phyloP scores from a whole-genome alignment of 2,113 vertebrate species.

The Brachypodius melanocephalos region DNA sequence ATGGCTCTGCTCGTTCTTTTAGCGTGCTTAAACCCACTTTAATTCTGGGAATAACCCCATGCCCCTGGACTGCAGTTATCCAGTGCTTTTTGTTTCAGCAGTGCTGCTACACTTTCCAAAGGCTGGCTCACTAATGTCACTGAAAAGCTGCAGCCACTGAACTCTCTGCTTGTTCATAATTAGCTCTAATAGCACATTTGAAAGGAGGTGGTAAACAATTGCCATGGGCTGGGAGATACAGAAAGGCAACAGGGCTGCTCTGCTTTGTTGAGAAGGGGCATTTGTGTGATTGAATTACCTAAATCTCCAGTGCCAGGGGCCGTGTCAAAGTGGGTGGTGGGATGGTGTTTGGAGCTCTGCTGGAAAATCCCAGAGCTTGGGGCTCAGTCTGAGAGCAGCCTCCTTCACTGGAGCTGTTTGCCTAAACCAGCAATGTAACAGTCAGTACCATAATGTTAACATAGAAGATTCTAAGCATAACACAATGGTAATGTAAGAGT shows the following conservation, averaged over 20 bases:
- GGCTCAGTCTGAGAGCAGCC: neutral
- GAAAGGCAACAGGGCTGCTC: slow-evolving; percentile 20
- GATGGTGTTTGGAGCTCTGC: neutral
- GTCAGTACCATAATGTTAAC: neutral
- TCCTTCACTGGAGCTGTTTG: neutral
- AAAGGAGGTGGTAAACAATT: slow-evolving; percentile 29
- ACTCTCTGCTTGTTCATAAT: slow-evolving; percentile 40
- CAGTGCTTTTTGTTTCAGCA: neutral
- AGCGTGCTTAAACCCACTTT: neutral
- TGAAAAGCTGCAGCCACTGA: slow-evolving; percentile 5
- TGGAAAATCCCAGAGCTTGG: neutral
- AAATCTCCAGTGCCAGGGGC: slow-evolving; percentile 49
- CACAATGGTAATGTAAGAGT: rapidly evolving
- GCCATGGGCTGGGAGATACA: neutral
- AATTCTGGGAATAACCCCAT: neutral
- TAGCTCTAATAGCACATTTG: slow-evolving; percentile 49
- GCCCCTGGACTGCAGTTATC: neutral
- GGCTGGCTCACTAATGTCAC: neutral
- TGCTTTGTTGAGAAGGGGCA: slow-evolving; percentile 1
- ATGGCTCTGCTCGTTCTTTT: neutral
- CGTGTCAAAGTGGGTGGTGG: slow-evolving; percentile 54
- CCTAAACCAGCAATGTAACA: neutral
- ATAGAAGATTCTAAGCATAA: neutral
- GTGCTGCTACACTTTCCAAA: neutral
- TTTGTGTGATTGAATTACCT: slow-evolving; percentile 47